Evolutionary conservation across 1,140 invertebrate genomes (phyloP).

Genomic region (Drosophila jambulina): DNA sequence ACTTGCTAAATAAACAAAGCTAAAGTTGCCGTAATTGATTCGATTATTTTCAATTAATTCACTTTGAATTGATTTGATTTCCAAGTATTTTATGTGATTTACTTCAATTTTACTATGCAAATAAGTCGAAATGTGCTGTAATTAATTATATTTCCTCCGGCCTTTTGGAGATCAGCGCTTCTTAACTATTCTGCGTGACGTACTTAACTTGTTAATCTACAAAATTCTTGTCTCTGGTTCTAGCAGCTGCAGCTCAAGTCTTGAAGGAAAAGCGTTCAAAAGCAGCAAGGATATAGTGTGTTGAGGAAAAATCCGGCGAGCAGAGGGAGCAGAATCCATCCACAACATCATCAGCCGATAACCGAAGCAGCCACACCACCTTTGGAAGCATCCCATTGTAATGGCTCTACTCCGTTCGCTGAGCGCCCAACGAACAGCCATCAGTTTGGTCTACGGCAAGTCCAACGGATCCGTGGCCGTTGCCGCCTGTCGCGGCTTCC

Average conservation of each 20-base stretch:
- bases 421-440: slow-evolving; percentile 76
- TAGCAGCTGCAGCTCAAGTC: not conserved
- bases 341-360: slow-evolving; percentile 15
- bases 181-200: too few relatives aligned
- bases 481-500: slow-evolving; percentile 26
- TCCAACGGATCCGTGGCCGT: slow-evolving; percentile 32
- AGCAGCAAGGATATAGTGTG: not conserved
- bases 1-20: not conserved
- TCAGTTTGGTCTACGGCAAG: slow-evolving; percentile 71
- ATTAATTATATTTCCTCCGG: not conserved
- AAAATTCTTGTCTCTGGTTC: not conserved
- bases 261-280: not conserved
- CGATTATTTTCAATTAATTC: not conserved
- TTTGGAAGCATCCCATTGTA: slow-evolving; percentile 52
- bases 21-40: not conserved
- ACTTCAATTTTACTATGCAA: not conserved
- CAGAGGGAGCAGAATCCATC: not conserved
- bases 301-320: not conserved
- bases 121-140: not conserved
- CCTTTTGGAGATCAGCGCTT: too few relatives aligned
- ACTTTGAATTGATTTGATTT: not conserved
- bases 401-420: slow-evolving; percentile 85
- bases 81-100: not conserved
- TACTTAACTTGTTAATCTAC: not conserved
- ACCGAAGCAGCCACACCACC: slow-evolving; percentile 7